These are phyloP conservation scores for Falco peregrinus DNA, from an alignment of 2,797 vertebrate genomes.

Conservation along the genomic window DNA sequence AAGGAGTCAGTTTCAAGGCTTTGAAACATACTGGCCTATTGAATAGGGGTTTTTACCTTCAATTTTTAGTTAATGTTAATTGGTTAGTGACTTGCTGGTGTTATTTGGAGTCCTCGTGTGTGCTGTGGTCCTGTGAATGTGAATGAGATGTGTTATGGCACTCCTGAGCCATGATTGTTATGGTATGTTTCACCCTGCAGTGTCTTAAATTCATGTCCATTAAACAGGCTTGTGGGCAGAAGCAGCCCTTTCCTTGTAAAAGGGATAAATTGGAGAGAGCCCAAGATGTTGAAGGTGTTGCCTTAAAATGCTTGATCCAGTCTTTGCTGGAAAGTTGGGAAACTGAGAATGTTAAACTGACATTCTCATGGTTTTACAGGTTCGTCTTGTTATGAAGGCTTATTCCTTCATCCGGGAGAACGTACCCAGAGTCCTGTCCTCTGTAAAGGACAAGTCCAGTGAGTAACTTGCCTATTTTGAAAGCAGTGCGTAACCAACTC, in stretches of 20 bases:
- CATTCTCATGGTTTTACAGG: constrained; percentile 72
- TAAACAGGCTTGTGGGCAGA: neutral
- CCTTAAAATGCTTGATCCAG: neutral
- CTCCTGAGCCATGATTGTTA: neutral
- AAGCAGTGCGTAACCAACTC: neutral
- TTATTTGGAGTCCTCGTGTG: neutral
- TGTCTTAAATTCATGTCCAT: neutral
- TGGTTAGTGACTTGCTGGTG: neutral
- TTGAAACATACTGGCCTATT: neutral
- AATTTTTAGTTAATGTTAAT: neutral
- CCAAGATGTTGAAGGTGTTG: neutral
- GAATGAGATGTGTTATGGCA: neutral
- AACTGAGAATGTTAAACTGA: neutral
- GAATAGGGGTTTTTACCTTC: neutral
- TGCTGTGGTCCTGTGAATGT: neutral
- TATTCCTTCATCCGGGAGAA: constrained; percentile 94
- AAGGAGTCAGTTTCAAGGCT: neutral
- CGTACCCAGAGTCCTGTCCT: constrained; percentile 81
- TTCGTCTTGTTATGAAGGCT: constrained; percentile 93
- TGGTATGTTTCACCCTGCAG: neutral
- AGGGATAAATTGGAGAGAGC: neutral
- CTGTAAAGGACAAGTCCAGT: constrained; percentile 83
- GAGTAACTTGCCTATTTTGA: constrained; percentile 47
- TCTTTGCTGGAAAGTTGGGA: neutral
- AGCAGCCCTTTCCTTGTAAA: neutral